Evolutionary conservation across 2,113 vertebrate species (phyloP).

Genomic region (Odocoileus virginianus): DNA sequence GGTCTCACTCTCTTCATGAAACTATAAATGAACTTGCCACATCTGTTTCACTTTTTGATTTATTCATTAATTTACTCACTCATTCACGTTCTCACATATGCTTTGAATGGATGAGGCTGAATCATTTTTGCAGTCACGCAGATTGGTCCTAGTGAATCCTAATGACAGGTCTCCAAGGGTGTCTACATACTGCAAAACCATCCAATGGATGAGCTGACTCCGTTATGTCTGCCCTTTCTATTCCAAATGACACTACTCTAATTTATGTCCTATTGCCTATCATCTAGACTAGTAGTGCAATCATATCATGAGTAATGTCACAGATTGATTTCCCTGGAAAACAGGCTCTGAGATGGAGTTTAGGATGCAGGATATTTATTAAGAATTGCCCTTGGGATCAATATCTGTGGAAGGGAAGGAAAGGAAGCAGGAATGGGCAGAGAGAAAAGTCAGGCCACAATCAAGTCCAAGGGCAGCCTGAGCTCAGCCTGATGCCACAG

Average conservation of each 20-base stretch:
- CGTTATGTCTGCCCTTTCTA: background rate
- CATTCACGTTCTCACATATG: background rate
- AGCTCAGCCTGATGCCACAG: accelerated
- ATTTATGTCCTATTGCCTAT: background rate
- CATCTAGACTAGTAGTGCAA: background rate
- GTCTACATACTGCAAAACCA: background rate
- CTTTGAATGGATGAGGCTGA: background rate
- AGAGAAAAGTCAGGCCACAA: background rate
- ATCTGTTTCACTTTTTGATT: slow-evolving; percentile 34
- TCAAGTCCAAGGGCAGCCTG: background rate
- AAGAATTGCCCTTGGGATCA: background rate
- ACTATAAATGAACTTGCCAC: background rate
- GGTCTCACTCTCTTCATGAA: background rate
- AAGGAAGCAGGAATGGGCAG: background rate
- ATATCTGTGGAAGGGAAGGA: background rate
- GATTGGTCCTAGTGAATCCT: background rate
- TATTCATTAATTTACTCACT: background rate
- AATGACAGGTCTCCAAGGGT: background rate
- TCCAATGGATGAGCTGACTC: background rate
- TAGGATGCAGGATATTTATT: background rate
- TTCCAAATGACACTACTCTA: background rate
- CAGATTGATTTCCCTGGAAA: background rate
- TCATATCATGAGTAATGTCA: background rate
- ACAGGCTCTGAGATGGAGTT: background rate
- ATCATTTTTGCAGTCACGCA: background rate